A percentile compares a stretch with the other conserved stretches of the same genome.
Evolutionary conservation across 2,113 vertebrate species (phyloP).

Genomic region (Irena cyanogastra): DNA sequence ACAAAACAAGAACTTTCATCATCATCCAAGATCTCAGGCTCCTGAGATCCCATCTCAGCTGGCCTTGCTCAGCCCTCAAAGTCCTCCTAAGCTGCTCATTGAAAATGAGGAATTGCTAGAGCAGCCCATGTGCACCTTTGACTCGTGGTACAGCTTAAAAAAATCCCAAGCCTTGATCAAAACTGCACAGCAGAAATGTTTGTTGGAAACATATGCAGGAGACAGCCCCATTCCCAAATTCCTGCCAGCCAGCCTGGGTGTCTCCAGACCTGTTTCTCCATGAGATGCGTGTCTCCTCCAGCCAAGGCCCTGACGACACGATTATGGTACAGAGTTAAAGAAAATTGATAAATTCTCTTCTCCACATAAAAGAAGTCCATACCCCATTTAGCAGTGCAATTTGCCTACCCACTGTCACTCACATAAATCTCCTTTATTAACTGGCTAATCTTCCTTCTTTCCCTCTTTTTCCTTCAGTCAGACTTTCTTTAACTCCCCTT

Average conservation of each 20-base stretch:
- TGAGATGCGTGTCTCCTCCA: neutral
- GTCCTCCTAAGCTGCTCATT: neutral
- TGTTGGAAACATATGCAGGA: neutral
- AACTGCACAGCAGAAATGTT: neutral
- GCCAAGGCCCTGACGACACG: neutral
- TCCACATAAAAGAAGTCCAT: slow-evolving; percentile 60
- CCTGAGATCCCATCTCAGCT: neutral
- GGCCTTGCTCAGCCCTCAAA: neutral
- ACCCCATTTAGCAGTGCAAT: slow-evolving; percentile 66
- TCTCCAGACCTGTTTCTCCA: neutral
- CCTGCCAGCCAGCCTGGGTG: neutral
- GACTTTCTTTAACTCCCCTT: slow-evolving; percentile 28
- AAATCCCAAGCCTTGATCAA: neutral
- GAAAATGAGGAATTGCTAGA: neutral
- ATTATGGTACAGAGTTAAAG: slow-evolving; percentile 23
- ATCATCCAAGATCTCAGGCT: neutral
- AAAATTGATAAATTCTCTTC: slow-evolving; percentile 62
- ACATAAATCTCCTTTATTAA: slow-evolving; percentile 66
- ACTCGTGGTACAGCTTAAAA: neutral
- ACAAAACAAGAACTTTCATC: neutral
- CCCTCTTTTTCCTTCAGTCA: slow-evolving; percentile 11
- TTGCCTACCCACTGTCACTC: slow-evolving; percentile 50
- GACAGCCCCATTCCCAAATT: neutral
- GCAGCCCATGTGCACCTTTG: neutral
- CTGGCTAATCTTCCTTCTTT: slow-evolving; percentile 59